Evolutionary conservation across 2,797 vertebrate species (phyloP).

Genomic region (Adelosebastes latens): DNA sequence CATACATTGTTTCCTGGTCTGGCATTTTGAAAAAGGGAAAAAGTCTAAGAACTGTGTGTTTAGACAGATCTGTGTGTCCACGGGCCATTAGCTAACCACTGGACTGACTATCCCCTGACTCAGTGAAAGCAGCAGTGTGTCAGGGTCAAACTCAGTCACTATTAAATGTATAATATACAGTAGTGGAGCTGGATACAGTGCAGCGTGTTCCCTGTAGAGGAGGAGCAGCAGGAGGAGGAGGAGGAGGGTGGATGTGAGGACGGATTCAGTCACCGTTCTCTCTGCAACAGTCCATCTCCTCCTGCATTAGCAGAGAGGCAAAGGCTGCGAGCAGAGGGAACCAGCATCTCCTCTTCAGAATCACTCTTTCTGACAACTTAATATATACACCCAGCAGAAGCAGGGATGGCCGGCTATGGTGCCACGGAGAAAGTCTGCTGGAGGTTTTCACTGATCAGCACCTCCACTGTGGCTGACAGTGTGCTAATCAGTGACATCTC

Average conservation of each 20-base stretch:
- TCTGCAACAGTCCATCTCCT: conserved; percentile 44
- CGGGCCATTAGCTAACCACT: conserved; percentile 56
- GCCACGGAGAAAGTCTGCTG: conserved; percentile 3
- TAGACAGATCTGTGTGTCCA: conserved; percentile 42
- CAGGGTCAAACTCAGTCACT: conserved; percentile 59
- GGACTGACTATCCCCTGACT: conserved; percentile 62
- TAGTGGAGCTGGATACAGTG: conserved; percentile 19
- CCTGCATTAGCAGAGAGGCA: conserved; percentile 39
- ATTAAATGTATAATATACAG: conserved; percentile 53
- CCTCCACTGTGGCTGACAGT: conserved; percentile 5
- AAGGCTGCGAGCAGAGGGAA: conserved; percentile 47
- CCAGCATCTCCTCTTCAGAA: conserved; percentile 31
- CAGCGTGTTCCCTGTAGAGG: conserved; percentile 25
- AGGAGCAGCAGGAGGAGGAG: too few relatives aligned
- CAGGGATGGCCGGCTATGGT: conserved; percentile 21
- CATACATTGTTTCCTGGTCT: neutral
- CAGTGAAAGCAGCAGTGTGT: conserved; percentile 61
- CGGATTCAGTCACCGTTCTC: conserved; percentile 34
- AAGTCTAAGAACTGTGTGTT: conserved; percentile 15
- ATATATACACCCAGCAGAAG: conserved; percentile 24
- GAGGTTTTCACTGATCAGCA: conserved; percentile 28
- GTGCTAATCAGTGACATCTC: conserved; percentile 31
- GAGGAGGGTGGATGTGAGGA: conserved; percentile 38
- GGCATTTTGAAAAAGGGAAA: conserved; percentile 1
- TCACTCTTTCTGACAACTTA: conserved; percentile 57